Evolutionary conservation across 2,797 vertebrate species (phyloP).

Genomic region (Malurus leucopterus): DNA sequence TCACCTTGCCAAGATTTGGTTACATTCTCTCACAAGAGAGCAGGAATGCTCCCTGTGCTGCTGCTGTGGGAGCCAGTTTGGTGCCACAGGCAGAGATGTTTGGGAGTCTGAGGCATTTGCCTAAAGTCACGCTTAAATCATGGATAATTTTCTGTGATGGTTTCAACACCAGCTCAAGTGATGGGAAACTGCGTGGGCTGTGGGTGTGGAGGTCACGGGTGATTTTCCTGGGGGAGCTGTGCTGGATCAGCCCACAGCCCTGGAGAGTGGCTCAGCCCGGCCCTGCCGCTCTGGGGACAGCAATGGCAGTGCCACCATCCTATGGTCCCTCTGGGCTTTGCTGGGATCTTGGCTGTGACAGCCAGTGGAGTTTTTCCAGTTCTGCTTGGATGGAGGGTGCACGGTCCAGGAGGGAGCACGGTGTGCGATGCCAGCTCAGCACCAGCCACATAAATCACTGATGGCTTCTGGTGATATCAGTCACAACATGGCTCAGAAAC

Average conservation of each 20-base stretch:
- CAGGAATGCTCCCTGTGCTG: background rate
- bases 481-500: background rate
- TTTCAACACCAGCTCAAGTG: accelerated
- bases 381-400: accelerated
- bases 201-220: accelerated
- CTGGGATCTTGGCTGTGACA: background rate
- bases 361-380: background rate
- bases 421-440: background rate
- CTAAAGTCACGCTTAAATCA: background rate
- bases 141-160: background rate
- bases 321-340: accelerated
- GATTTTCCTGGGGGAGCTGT: background rate
- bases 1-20: background rate
- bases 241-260: accelerated
- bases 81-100: background rate
- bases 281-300: background rate
- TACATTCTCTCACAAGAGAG: background rate
- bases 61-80: accelerated
- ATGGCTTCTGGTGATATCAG: accelerated
- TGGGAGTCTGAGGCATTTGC: accelerated
- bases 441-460: accelerated
- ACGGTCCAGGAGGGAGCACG: accelerated
- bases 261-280: background rate
- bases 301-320: background rate
- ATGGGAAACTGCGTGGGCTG: background rate